Percentiles rank a stretch among this genome's conserved stretches.
These are phyloP conservation scores for Camponotus fellah DNA, from an alignment of 2,888 invertebrate species.

Conservation along the genomic window DNA sequence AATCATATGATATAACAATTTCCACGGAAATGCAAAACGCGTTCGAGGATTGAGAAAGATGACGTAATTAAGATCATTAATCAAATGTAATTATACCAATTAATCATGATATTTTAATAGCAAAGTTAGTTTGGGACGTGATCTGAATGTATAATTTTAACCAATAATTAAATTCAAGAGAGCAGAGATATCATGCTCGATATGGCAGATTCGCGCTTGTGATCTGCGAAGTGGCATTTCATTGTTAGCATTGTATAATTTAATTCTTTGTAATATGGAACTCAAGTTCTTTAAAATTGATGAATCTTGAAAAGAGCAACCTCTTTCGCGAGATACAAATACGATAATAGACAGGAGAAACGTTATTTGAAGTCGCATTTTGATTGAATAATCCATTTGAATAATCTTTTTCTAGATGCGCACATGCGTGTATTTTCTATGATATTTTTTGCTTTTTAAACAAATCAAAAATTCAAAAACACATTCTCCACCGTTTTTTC, in stretches of 20 bases:
- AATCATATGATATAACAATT: slow-evolving; percentile 33
- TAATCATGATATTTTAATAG: slow-evolving; percentile 57
- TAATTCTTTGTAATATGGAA: neutral
- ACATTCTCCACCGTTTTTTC: neutral
- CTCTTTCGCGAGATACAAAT: neutral
- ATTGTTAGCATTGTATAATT: neutral
- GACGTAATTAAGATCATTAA: slow-evolving; percentile 67
- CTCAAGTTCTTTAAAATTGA: neutral
- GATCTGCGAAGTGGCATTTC: neutral
- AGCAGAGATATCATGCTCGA: neutral
- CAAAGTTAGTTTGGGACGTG: slow-evolving; percentile 26
- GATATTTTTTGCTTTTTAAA: neutral
- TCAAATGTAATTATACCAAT: slow-evolving; percentile 71
- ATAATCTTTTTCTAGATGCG: neutral
- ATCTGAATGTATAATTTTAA: slow-evolving; percentile 44
- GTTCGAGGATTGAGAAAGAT: slow-evolving; percentile 46
- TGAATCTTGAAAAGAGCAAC: neutral
- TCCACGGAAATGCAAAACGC: slow-evolving; percentile 21
- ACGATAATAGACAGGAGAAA: neutral
- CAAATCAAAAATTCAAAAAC: neutral
- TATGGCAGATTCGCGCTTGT: neutral
- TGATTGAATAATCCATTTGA: neutral
- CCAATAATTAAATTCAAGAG: slow-evolving; percentile 42
- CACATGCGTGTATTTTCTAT: neutral
- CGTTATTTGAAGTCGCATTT: neutral